Evolutionary conservation across 2,113 vertebrate species (phyloP).

Genomic region (Paratilapia polleni): DNA sequence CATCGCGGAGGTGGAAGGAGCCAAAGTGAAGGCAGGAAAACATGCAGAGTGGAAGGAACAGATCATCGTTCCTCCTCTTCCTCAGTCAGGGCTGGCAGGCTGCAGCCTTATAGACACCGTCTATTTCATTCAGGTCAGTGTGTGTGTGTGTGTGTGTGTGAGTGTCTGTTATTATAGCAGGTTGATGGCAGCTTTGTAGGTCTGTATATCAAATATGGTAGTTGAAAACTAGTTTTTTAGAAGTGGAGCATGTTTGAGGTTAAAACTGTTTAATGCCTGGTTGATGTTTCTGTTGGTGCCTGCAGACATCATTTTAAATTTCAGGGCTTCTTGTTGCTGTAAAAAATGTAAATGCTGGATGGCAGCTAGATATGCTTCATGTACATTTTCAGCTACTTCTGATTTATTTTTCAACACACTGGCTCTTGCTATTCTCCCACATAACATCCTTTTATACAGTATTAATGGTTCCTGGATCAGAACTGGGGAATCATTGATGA

Average conservation of each 20-base stretch:
- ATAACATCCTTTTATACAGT: neutral
- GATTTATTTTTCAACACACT: neutral
- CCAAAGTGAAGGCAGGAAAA: constrained; percentile 91
- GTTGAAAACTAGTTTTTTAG: neutral
- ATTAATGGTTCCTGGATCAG: neutral
- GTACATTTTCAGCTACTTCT: neutral
- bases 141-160: neutral
- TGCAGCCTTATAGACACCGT: constrained; percentile 95
- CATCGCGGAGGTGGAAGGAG: constrained; percentile 93
- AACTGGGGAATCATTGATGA: constrained; percentile 9
- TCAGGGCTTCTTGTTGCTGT: too few species aligned
- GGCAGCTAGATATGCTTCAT: too few species aligned
- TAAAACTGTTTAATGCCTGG: too few species aligned
- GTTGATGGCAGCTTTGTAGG: neutral
- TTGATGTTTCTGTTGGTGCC: too few species aligned
- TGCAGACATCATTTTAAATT: too few species aligned
- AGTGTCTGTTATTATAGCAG: neutral
- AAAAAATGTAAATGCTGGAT: too few species aligned
- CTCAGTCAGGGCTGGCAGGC: constrained; percentile 90
- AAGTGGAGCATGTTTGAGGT: too few species aligned
- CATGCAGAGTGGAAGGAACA: constrained; percentile 94
- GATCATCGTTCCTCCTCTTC: constrained; percentile 93
- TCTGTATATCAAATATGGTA: neutral
- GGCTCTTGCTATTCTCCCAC: neutral
- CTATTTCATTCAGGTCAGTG: constrained; percentile 91